Evolutionary conservation across 2,888 invertebrate genomes (phyloP), one percentile per base, ranked within the genome.

Genomic region (Drosophila pegasa): DNA sequence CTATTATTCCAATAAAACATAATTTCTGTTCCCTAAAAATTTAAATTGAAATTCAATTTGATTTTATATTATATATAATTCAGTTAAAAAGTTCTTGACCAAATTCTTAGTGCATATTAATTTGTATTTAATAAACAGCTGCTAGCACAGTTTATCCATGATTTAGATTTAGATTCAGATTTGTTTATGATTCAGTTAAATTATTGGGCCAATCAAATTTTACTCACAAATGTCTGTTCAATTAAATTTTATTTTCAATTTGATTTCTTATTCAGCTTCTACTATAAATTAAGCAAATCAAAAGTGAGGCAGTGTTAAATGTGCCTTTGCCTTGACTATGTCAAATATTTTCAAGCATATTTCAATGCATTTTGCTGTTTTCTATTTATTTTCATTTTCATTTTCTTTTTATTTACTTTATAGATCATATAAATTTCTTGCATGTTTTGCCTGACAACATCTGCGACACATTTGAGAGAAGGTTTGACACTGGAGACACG

Each of bases 261-360:
- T 45, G 27, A 12, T 29, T 45, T 45, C 10, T n/a, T n/a, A 25
- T 43, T 25, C n/a, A 10, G 27, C 27, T 27, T 16, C n/a, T 10
- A 16, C 29, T 18, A 27, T 29, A 45, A 45, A 27, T 45, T n/a
- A 25, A 45, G 10, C 16, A 9, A 25, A 16, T 27, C 2, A 6
- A 45, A 27, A 9, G n/a, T n/a, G n/a, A 43, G 33, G 10, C 1
- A 48, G 41, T 60, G 75, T 59, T 31, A 4, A 27, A 25, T 51
- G n/a, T 29, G 35, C 5, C 10, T 20, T 56, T 16, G 20, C 16
- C 41, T 35, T n/a, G n/a, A n/a, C 14, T 38, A 56, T 41, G 20
- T 70, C 33, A 47, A 74, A 47, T 56, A 52, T 73, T 40, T 52
- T 22, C 25, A 50, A 63, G 20, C 50, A 0, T 8, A 50, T 43